Evolutionary conservation across 2,888 invertebrate genomes (phyloP).

Genomic region (Lithophane ornitopus): DNA sequence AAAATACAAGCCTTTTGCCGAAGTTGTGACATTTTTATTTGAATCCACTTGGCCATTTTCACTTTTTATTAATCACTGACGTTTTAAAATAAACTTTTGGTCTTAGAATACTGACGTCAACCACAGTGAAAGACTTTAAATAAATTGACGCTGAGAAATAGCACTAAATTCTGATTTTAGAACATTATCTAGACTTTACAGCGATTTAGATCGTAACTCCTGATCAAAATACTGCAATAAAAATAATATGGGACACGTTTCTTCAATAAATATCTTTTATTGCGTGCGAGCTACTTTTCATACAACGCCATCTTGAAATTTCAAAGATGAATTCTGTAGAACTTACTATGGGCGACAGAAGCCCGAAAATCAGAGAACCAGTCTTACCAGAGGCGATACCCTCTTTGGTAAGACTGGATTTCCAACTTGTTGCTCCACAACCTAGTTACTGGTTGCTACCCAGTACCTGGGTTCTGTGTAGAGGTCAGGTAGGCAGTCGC

Average conservation of each 20-base stretch:
- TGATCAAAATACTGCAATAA: slow-evolving; percentile 31
- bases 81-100: slow-evolving; percentile 7
- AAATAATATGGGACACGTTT: slow-evolving; percentile 10
- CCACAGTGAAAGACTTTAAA: background rate
- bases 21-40: slow-evolving; percentile 2
- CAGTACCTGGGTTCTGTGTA: background rate
- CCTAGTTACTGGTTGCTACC: background rate
- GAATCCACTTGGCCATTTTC: slow-evolving; percentile 1
- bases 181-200: slow-evolving; percentile 18
- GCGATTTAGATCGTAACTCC: slow-evolving; percentile 20
- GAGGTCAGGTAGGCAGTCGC: background rate
- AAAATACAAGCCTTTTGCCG: background rate
- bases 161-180: slow-evolving; percentile 27
- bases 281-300: background rate
- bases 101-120: slow-evolving; percentile 23
- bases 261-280: background rate
- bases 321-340: background rate
- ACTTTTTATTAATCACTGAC: background rate
- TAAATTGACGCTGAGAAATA: slow-evolving; percentile 22
- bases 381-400: background rate
- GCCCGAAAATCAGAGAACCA: background rate
- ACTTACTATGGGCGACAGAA: background rate
- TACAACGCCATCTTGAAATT: background rate
- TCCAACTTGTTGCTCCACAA: too few species aligned
- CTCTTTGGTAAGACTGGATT: too few species aligned